Evolutionary conservation across 64 coral and sea anemone genomes (phyloP), one percentile per base, ranked within the genome.

Genomic region (Montipora sp.): DNA sequence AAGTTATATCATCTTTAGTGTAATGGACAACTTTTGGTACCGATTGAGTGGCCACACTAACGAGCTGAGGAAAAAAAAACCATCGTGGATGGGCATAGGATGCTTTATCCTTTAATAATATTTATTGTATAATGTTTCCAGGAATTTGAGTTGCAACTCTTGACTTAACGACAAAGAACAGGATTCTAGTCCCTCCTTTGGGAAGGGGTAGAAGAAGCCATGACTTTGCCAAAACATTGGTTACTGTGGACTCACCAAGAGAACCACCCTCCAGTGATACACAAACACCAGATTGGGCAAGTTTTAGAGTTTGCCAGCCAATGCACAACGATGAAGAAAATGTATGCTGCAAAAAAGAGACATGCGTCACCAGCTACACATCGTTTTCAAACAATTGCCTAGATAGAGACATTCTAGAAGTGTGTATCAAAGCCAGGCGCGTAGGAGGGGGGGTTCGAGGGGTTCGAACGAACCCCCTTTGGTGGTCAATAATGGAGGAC

Each of bases 211-310:
- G 79, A 79, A 7, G 88, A 21, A 90, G 88, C 79, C 88, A 65
- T 22, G 88, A 78, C 73, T 90, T 75, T 51, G 88, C 88, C 22
- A 90, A 90, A 90, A 90, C 45, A 43, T 48, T 79, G 12, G 51
- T 78, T 65, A 78, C 51, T 48, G 88, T 66, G 8, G 75, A 67
- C 73, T 59, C 61, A 75, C 22, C 45, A 19, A 1, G 27, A 46
- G 76, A 80, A 75, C 88, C 59, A 68, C 70, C 59, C 8, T 68
- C 9, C 4, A 16, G 9, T 5, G 23, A 83, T 59, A 75, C 11
- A 43, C 65, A 11, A 87, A 13, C 51, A 48, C 85, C 66, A 50
- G 73, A 88, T 7, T 88, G 86, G 86, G 53, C 47, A 0, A 77
- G 5, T 3, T 88, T 47, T 75, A 59, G 86, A 23, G 70, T 75